phyloP scores from a whole-genome alignment of 2,888 invertebrate species.

The Ischnus inquisitorius region DNA sequence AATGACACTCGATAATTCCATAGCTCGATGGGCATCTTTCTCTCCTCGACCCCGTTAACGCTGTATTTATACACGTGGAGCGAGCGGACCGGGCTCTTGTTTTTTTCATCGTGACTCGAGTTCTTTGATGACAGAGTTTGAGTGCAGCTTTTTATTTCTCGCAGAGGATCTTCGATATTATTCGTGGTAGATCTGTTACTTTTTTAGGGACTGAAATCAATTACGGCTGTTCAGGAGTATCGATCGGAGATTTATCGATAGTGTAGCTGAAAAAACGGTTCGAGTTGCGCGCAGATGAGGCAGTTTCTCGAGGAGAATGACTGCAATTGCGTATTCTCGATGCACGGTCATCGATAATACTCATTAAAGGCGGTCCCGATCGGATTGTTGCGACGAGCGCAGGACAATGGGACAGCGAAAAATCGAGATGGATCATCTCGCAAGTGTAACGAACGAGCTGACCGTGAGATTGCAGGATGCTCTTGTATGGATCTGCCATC shows the following conservation, averaged over 20 bases:
- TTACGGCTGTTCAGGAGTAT: not conserved
- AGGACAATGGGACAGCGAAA: conserved; percentile 71
- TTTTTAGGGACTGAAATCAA: not conserved
- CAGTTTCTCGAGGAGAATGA: conserved; percentile 70
- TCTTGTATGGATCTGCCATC: not conserved
- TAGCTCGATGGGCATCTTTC: conserved; percentile 43
- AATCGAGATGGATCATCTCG: conserved; percentile 69
- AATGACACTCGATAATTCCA: conserved; percentile 80
- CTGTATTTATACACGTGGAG: not conserved
- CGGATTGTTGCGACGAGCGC: conserved; percentile 71
- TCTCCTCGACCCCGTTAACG: conserved; percentile 27
- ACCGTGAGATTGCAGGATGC: conserved; percentile 78
- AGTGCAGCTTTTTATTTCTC: not conserved
- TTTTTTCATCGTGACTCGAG: not conserved
- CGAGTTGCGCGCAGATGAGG: conserved; percentile 19
- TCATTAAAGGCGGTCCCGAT: conserved; percentile 80
- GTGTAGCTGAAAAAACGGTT: not conserved
- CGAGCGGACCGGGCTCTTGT: not conserved
- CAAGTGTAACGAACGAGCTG: conserved; percentile 80
- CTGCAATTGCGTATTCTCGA: conserved; percentile 74
- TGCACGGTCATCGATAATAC: conserved; percentile 77
- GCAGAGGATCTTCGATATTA: not conserved
- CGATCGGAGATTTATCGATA: not conserved
- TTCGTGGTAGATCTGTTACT: not conserved
- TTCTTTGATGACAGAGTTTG: conserved; percentile 2